phyloP scores from a whole-genome alignment of 2,888 invertebrate genomes.

The Coelopa pilipes region DNA sequence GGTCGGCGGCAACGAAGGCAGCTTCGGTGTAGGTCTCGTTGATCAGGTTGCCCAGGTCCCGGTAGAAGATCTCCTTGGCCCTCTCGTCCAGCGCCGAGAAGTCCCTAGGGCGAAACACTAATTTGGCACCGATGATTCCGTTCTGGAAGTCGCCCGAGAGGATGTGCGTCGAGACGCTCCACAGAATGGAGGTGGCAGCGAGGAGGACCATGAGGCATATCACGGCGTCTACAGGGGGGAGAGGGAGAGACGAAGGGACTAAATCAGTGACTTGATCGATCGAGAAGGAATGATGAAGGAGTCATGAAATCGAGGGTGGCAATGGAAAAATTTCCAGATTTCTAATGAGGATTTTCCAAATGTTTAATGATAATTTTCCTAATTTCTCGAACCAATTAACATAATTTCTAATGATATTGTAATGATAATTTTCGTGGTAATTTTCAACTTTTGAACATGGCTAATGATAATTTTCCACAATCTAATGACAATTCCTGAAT shows the following conservation, averaged over 20 bases:
- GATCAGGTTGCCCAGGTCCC: slow-evolving; percentile 51
- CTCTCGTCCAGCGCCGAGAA: slow-evolving; percentile 51
- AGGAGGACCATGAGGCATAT: slow-evolving; percentile 60
- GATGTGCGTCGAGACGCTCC: slow-evolving; percentile 58
- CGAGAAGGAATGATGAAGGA: too few species aligned
- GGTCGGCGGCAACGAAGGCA: slow-evolving; percentile 37
- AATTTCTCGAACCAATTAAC: too few species aligned
- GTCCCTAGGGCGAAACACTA: slow-evolving; percentile 54
- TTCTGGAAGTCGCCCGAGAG: slow-evolving; percentile 57
- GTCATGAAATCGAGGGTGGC: too few species aligned
- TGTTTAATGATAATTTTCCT: too few species aligned
- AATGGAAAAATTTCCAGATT: too few species aligned
- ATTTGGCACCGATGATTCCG: slow-evolving; percentile 60
- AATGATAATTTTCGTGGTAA: too few species aligned
- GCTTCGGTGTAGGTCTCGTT: slow-evolving; percentile 44
- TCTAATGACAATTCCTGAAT: too few species aligned
- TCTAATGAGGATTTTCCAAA: too few species aligned
- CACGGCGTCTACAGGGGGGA: slow-evolving; percentile 52
- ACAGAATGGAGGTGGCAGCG: slow-evolving; percentile 58
- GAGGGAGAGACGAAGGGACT: not conserved
- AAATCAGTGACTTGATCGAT: too few species aligned
- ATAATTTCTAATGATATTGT: too few species aligned
- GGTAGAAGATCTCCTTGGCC: slow-evolving; percentile 50
- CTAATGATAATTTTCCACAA: too few species aligned
- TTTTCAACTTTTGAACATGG: too few species aligned